Base-by-base conservation (phyloP, 2,888 invertebrate species). In the Pachydiplax longipennis region DNA sequence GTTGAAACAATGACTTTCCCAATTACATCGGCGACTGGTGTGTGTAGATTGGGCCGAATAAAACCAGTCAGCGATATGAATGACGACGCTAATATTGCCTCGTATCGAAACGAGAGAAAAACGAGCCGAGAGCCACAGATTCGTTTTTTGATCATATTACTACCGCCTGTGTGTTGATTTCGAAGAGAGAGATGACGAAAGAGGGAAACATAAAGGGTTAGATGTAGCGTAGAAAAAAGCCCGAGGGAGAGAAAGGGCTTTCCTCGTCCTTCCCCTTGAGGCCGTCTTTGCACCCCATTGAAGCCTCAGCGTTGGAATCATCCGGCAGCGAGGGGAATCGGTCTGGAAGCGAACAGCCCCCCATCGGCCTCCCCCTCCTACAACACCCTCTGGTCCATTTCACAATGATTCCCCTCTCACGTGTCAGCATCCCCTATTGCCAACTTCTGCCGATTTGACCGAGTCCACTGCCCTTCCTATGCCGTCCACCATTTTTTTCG, bases 221-320 rank as follows among this genome's bases (percentile, higher is more conserved):
- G 73, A 31, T 25, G 18, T 73, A 25, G 44, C 22, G 81, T 53
- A 53, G 82, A n/a, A 53, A 53, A 15, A 53, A 53, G 5, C 18
- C 73, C 73, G 73, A 5, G 58, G 40, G 58, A 35, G 87, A 65
- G 87, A 87, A 35, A 37, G 87, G 35, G 61, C 87, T 61, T 61
- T 31, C 83, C 53, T 0, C 44, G 44, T 44, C 83, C 65, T 25
- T 22, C 22, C 22, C 65, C 31, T 31, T 31, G 48, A 48, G 15
- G 15, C 31, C 73, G 18, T 40, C 37, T 37, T 87, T 37, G 22
- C 87, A 87, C 87, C 87, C 87, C 87, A 87, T 87, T 87, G 87
- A 87, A 87, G 87, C 58, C 83, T 31, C 83, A 35, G 35, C 35
- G 58, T 35, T 83, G 53, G 83, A 83, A 58, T 44, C 53, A 18